Conservation (phyloP, 2,888 invertebrate species). For the Tanytarsus gracilentus region DNA sequence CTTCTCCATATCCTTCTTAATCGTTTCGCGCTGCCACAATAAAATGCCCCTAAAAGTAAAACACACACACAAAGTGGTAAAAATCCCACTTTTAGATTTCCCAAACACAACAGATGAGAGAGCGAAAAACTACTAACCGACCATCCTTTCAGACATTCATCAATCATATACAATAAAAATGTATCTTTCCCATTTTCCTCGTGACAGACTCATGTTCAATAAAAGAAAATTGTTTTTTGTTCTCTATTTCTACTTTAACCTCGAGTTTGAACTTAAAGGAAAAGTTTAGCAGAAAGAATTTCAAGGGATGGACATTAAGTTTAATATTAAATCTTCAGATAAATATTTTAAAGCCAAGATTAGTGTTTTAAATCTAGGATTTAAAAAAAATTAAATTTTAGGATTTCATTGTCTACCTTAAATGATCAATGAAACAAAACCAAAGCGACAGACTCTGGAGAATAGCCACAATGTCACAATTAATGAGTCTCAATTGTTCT, state of each 20-base stretch:
- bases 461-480: not conserved
- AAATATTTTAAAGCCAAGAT: too few relatives aligned
- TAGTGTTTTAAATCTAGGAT: too few relatives aligned
- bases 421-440: slow-evolving; percentile 3
- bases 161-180: slow-evolving; percentile 27
- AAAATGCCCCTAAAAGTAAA: not conserved
- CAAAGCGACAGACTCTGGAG: not conserved
- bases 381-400: too few relatives aligned
- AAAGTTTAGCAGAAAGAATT: not conserved
- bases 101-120: not conserved
- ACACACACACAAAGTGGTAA: not conserved
- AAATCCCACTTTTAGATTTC: not conserved
- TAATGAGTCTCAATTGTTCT: not conserved
- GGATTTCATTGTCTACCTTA: too few relatives aligned
- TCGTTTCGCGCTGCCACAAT: slow-evolving; percentile 1
- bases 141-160: slow-evolving; percentile 28
- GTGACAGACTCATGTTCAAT: slow-evolving; percentile 29
- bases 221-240: slow-evolving; percentile 24
- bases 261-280: not conserved
- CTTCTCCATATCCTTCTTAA: too few relatives aligned
- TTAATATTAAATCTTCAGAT: too few relatives aligned
- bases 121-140: not conserved
- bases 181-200: slow-evolving; percentile 14
- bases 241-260: not conserved
- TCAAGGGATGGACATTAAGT: not conserved